Conservation (phyloP, 1,140 invertebrate species). For the Aphaenogaster rudis region DNA sequence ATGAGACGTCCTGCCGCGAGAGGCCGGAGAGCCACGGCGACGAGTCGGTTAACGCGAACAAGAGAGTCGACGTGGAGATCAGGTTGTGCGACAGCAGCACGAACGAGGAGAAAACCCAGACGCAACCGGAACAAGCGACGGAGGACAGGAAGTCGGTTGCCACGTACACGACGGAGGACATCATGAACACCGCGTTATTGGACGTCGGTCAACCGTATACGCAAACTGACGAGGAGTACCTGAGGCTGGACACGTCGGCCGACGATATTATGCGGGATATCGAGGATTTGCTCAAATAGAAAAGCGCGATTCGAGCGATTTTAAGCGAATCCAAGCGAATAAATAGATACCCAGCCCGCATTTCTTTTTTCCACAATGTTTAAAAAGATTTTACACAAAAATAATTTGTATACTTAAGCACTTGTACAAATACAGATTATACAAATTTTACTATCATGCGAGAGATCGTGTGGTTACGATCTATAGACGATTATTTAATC, state of each 20-base stretch:
- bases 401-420: slow-evolving; percentile 10
- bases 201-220: slow-evolving; percentile 34
- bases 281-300: slow-evolving; percentile 81
- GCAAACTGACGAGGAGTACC: slow-evolving; percentile 73
- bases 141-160: background rate
- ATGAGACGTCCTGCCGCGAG: background rate
- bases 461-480: background rate
- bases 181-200: slow-evolving; percentile 34
- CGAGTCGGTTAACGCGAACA: background rate
- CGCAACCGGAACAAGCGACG: background rate
- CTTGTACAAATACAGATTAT: background rate
- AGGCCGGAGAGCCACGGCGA: slow-evolving; percentile 1
- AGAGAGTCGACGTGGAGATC: slow-evolving; percentile 76
- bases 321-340: background rate
- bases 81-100: slow-evolving; percentile 83
- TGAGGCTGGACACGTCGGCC: slow-evolving; percentile 74
- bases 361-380: background rate
- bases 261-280: slow-evolving; percentile 85
- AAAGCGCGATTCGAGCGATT: slow-evolving; percentile 38
- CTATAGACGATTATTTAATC: background rate
- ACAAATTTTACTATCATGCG: background rate
- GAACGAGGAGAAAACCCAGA: slow-evolving; percentile 61
- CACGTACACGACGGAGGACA: slow-evolving; percentile 22
- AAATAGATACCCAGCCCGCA: background rate
- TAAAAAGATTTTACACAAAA: slow-evolving; percentile 21